phyloP scores from a whole-genome alignment of 2,888 invertebrate genomes.

The Platycnemis pennipes region DNA sequence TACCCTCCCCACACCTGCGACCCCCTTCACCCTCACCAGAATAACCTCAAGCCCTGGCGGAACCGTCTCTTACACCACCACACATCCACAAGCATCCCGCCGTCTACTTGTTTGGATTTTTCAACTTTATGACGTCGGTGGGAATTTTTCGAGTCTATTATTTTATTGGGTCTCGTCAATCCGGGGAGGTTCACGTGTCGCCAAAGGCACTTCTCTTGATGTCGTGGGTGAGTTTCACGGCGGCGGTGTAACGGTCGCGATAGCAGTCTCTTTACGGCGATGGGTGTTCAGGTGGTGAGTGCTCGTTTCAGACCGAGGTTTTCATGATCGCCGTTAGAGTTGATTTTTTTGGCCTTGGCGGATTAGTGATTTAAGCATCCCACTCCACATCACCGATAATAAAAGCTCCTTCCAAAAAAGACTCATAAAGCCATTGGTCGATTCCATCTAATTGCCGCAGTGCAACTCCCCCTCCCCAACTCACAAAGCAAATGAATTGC shows the following conservation, averaged over 20 bases:
- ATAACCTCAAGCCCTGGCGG: too few species aligned
- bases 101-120: too few species aligned
- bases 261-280: neutral
- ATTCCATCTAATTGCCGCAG: neutral
- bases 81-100: too few species aligned
- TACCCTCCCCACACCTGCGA: neutral
- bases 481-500: constrained; percentile 10
- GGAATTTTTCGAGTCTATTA: neutral
- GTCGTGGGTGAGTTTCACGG: neutral
- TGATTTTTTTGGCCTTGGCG: neutral
- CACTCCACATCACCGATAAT: neutral
- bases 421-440: neutral
- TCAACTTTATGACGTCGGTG: neutral
- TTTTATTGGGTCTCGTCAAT: neutral
- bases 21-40: neutral
- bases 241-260: neutral
- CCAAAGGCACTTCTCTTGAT: neutral
- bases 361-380: neutral
- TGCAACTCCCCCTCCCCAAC: neutral
- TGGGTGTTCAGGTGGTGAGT: neutral
- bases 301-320: neutral
- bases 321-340: neutral
- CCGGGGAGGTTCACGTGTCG: neutral
- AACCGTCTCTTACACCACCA: too few species aligned
- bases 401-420: neutral